A percentile compares a stretch with the other conserved stretches of the same genome.
phyloP scores from a whole-genome alignment of 2,113 vertebrate species.

The Capreolus pygargus region DNA sequence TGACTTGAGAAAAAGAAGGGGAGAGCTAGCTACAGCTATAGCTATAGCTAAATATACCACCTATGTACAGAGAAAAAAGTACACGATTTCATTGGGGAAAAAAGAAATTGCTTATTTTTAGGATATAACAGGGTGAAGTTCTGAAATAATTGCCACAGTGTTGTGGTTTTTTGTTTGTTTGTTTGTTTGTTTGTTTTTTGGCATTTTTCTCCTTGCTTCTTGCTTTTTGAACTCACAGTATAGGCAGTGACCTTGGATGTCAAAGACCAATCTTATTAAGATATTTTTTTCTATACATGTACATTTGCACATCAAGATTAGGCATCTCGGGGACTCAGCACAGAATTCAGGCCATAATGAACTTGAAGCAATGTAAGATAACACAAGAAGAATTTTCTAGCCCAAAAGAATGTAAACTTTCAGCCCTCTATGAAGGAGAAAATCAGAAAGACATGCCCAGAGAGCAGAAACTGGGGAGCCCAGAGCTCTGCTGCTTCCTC shows the following conservation, averaged over 20 bases:
- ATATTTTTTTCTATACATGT: background rate
- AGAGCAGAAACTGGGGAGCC: background rate
- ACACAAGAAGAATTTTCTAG: background rate
- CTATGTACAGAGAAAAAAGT: background rate
- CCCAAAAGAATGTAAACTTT: background rate
- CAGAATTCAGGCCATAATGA: background rate
- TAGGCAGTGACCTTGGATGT: background rate
- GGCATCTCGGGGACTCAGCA: background rate
- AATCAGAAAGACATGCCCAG: background rate
- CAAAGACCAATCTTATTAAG: background rate
- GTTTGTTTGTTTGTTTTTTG: background rate
- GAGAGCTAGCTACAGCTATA: background rate
- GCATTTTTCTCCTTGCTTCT: background rate
- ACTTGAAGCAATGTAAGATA: background rate
- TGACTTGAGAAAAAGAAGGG: background rate
- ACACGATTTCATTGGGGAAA: background rate
- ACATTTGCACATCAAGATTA: conserved; percentile 20
- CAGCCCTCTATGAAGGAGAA: background rate
- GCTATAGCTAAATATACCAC: background rate
- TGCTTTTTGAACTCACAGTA: background rate
- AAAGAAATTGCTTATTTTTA: background rate
- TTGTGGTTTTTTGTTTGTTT: no score
- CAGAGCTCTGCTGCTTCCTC: background rate
- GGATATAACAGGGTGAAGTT: background rate
- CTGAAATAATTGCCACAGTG: background rate